Percentiles rank a stretch among this genome's conserved stretches.
Conservation (phyloP, 2,888 invertebrate genomes). For the Polietes domitor region DNA sequence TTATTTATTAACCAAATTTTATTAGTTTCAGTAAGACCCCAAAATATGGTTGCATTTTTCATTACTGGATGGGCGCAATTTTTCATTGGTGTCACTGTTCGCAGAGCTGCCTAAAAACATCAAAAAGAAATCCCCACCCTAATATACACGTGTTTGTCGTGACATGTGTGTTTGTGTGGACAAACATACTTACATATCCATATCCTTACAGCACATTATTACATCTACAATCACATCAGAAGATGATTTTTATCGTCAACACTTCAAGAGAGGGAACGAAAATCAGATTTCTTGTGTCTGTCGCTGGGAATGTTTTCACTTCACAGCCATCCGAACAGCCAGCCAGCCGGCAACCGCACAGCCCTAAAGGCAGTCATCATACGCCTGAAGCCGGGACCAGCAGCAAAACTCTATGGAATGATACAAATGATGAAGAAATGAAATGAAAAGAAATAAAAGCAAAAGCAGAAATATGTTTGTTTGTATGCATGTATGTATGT, state of each 20-base stretch:
- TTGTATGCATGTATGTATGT: too few species aligned
- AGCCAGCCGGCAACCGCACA: too few species aligned
- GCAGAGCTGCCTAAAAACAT: too few species aligned
- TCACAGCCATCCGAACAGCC: not conserved
- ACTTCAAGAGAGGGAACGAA: conserved; percentile 46
- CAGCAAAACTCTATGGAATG: not conserved
- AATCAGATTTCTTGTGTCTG: conserved; percentile 19
- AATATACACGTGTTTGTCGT: too few species aligned
- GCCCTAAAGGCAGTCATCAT: too few species aligned
- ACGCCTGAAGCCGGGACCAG: not conserved
- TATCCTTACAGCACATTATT: not conserved
- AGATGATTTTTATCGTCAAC: conserved; percentile 62
- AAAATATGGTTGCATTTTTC: too few species aligned
- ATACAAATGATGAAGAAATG: not conserved
- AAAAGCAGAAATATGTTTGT: too few species aligned
- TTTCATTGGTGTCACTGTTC: too few species aligned
- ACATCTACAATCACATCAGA: conserved; percentile 51
- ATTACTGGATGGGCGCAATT: too few species aligned
- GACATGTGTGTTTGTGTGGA: not conserved
- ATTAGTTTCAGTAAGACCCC: too few species aligned
- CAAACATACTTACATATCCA: not conserved
- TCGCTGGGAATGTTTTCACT: not conserved
- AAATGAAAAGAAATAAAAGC: conserved; percentile 23
- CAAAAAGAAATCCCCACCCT: too few species aligned
- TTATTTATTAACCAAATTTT: too few species aligned